phyloP scores from a whole-genome alignment of 2,113 vertebrate genomes.

The Centrocercus urophasianus region DNA sequence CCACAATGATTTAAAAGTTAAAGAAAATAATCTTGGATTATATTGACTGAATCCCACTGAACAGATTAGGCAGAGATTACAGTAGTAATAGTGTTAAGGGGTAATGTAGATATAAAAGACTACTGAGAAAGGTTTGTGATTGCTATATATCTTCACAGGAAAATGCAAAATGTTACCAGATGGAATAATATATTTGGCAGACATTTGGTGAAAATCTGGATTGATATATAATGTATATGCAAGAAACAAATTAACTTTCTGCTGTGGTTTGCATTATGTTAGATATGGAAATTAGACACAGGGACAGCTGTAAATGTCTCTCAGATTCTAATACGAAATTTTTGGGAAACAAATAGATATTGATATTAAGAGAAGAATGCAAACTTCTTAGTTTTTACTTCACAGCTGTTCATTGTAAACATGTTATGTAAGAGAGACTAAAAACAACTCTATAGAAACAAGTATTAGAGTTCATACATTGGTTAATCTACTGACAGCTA shows the following conservation, averaged over 20 bases:
- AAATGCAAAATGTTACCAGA: neutral
- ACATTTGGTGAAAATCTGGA: neutral
- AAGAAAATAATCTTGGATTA: slow-evolving; percentile 10
- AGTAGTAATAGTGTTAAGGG: neutral
- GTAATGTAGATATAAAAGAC: neutral
- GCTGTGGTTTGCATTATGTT: neutral
- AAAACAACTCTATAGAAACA: neutral
- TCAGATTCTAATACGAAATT: neutral
- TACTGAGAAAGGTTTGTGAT: neutral
- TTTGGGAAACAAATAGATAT: neutral
- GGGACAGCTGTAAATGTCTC: neutral
- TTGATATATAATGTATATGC: neutral
- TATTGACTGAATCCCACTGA: neutral
- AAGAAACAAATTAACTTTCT: neutral
- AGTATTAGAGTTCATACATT: neutral
- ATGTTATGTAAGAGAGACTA: fast-evolving
- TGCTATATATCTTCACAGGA: neutral
- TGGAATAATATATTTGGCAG: neutral
- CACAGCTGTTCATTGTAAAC: neutral
- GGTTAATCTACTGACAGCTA: neutral
- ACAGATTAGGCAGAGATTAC: neutral
- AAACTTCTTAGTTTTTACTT: neutral
- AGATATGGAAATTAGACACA: neutral
- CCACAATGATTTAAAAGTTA: neutral
- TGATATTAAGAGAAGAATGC: neutral